Percentiles rank a stretch among this genome's conserved stretches.
Conservation (phyloP, 2,888 invertebrate species). For the Pristionchus entomophagus region DNA sequence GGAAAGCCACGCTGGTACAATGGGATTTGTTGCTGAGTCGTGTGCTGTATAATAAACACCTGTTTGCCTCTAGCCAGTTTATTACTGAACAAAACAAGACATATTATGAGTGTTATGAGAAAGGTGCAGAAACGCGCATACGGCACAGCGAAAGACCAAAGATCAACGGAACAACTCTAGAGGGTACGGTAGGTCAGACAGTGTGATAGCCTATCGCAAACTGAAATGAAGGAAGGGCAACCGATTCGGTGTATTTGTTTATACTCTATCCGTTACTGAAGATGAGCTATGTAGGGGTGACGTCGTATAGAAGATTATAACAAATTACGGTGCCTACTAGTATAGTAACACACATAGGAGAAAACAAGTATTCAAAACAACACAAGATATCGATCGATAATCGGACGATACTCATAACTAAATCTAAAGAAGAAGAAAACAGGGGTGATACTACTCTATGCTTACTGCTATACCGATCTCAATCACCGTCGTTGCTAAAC, state of each 20-base stretch:
- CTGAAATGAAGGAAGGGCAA: neutral
- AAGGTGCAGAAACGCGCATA: slow-evolving; percentile 1
- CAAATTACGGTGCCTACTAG: slow-evolving; percentile 34
- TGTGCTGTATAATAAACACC: neutral
- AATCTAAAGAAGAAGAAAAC: neutral
- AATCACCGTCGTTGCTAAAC: neutral
- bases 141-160: slow-evolving; percentile 37
- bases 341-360: neutral
- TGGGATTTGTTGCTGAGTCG: neutral
- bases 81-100: slow-evolving; percentile 24
- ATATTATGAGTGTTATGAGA: neutral
- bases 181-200: slow-evolving; percentile 10
- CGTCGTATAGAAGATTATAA: neutral
- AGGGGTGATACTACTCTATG: neutral
- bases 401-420: slow-evolving; percentile 26
- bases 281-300: slow-evolving; percentile 15
- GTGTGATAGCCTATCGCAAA: slow-evolving; percentile 34
- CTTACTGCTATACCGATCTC: slow-evolving; percentile 3
- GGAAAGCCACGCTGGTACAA: slow-evolving; percentile 15
- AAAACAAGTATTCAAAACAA: slow-evolving; percentile 33
- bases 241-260: slow-evolving; percentile 34
- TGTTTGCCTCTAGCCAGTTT: slow-evolving; percentile 18
- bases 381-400: slow-evolving; percentile 21
- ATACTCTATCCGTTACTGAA: slow-evolving; percentile 6
- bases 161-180: slow-evolving; percentile 33